Base-by-base conservation (phyloP, 2,797 vertebrate genomes). In the Oreortyx pictus region DNA sequence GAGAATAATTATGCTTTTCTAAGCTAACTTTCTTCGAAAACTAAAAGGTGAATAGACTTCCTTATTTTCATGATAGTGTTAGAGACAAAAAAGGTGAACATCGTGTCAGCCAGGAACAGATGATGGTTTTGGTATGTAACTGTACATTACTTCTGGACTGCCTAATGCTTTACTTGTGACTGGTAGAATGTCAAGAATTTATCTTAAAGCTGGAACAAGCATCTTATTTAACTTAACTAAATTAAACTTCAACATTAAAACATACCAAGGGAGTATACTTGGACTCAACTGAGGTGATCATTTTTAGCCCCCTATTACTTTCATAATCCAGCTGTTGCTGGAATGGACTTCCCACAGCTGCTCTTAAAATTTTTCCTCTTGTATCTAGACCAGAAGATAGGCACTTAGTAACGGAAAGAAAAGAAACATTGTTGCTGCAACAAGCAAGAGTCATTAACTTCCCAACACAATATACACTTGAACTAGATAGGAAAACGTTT, bases 231-330 rank as follows among this genome's bases (percentile, higher is more conserved):
- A 68, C 78, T 92, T 82, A 75, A 17, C 3, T 92, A 85, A 91
- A 86, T 73, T 7, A 80, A 89, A 80, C 14, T 82, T 61, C 17
- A 73, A 52, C 74, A 35, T 85, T 92, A 82, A 93, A 92, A 82
- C 6, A 65, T 33, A 81, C 19, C 60, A 73, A 68, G 73, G 33
- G 59, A 87, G 11, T 73, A 62, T 49, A 66, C 24, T 80, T 91
- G 65, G 70, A 88, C 23, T 72, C 35, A 59, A 91, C 24, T 60
- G 33, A 86, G 60, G 75, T 25, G 76, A 44, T 5, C 77, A 74
- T 79, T 91, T 93, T 73, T 49, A 88, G 46, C 29, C 3, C 20
- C 20, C 24, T 79, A 13, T 64, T 88, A 11, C 19, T 82, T 89
- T 49, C 22, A 8, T 47, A 52, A 91, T 15, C 37, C 75, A 91